Evolutionary conservation across 2,797 vertebrate species (phyloP).

Genomic region (Myotis vivesi): DNA sequence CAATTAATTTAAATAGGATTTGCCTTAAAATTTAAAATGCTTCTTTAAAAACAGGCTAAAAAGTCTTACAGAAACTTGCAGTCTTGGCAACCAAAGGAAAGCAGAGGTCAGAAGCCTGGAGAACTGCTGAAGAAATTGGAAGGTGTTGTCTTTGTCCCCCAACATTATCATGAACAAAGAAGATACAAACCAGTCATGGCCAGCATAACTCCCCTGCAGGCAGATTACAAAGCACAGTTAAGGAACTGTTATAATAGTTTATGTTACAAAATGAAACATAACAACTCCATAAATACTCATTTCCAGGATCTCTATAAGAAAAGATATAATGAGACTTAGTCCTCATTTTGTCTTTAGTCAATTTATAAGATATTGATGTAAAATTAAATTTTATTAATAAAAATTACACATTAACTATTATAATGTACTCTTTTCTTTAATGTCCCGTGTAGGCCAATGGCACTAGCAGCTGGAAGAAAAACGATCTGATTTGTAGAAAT

Average conservation of each 20-base stretch:
- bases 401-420: background rate
- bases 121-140: slow-evolving; percentile 88
- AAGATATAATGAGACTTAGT: background rate
- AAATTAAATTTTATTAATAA: slow-evolving; percentile 12
- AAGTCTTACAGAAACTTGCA: slow-evolving; percentile 91
- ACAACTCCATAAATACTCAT: background rate
- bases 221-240: slow-evolving; percentile 86
- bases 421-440: background rate
- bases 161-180: slow-evolving; percentile 93
- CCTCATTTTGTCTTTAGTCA: background rate
- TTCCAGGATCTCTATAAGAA: background rate
- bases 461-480: background rate
- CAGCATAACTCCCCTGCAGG: slow-evolving; percentile 85
- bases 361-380: background rate
- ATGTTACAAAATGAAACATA: background rate
- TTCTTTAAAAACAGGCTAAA: slow-evolving; percentile 52
- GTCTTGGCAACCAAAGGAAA: slow-evolving; percentile 92
- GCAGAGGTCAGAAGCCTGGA: slow-evolving; percentile 91
- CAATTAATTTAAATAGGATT: background rate
- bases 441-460: background rate
- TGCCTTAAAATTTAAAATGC: slow-evolving; percentile 32
- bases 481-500: background rate
- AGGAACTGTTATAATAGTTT: slow-evolving; percentile 79
- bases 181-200: slow-evolving; percentile 94
- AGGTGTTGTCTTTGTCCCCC: slow-evolving; percentile 87